Base-by-base conservation (phyloP, 2,797 vertebrate genomes). In the Crocidura indochinensis region DNA sequence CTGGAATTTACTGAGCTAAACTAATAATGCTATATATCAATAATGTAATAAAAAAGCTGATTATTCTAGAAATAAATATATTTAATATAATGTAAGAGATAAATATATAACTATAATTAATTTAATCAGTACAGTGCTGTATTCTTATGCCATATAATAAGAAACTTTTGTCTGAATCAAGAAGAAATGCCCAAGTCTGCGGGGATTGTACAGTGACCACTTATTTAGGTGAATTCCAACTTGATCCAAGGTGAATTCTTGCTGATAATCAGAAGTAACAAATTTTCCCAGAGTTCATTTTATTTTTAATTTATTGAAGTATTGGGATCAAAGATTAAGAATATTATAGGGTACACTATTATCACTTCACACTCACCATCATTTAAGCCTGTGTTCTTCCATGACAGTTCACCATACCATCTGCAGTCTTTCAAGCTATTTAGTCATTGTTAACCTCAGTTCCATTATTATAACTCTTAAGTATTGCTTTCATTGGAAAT, bases 71-170 rank as follows among this genome's bases (percentile, higher is more conserved):
- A 84, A 80, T 51, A 17, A 60, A 20, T 22, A 38, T 60, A n/a
- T 26, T 27, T 88, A 71, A 60, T 76, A 76, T 76, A 22, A 76
- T 49, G 24, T 62, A 79, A 87, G 11, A 49, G 46, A 75, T 51
- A 11, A 83, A 74, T 8, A 27, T 51, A 64, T 26, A 17, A 49
- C 12, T 17, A 17, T 2, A 56, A 31, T 17, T 17, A 38, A 62
- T 83, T 75, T 69, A 26, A 85, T 51, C 12, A 26, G 20, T 22
- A 78, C 62, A 72, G 6, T 9, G 31, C 17, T 56, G 31, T 31
- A 44, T 29, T 15, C 26, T 10, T 20, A 24, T n/a, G n/a, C n/a
- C n/a, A 53, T n/a, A 75, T 47, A 6, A 67, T 67, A 10, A 12
- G 10, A 29, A 14, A 1, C 4, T 9, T 22, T 17, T 46, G 24